Percentiles rank a stretch among this genome's conserved stretches.
phyloP scores from a whole-genome alignment of 1,140 invertebrate species.

The Leptinotarsa lineolata region DNA sequence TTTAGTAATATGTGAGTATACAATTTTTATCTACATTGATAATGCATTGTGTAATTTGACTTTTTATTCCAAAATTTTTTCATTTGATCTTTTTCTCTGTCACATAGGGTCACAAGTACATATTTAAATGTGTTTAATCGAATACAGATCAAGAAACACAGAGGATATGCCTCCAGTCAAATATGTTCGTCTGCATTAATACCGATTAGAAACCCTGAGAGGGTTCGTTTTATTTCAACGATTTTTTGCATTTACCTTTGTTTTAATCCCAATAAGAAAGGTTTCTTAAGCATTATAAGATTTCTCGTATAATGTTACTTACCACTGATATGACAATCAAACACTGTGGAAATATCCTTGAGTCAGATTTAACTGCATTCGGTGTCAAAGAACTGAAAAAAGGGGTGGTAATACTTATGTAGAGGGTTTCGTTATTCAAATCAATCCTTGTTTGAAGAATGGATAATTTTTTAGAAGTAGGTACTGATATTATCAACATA shows the following conservation, averaged over 20 bases:
- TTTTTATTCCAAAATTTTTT: too few species aligned
- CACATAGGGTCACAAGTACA: too few species aligned
- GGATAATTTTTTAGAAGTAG: too few species aligned
- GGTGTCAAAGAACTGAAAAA: conserved; percentile 2
- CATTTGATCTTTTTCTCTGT: too few species aligned
- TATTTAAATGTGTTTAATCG: background rate
- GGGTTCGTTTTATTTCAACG: background rate
- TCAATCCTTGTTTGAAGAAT: too few species aligned
- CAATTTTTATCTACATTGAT: too few species aligned
- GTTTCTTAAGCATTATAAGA: conserved; percentile 17
- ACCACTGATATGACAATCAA: conserved; percentile 7
- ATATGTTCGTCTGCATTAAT: background rate
- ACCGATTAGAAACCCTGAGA: conserved; percentile 7
- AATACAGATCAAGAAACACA: background rate
- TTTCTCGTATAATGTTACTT: conserved; percentile 13
- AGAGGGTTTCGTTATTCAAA: too few species aligned
- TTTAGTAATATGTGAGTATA: too few species aligned
- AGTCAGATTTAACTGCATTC: background rate
- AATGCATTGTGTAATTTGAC: too few species aligned
- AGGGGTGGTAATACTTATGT: background rate
- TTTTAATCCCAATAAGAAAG: conserved; percentile 19
- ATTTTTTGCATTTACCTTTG: conserved; percentile 7
- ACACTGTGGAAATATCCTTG: background rate
- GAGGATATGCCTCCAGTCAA: background rate
- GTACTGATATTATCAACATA: too few species aligned